These are phyloP conservation scores for Scaptomyza caliginosa DNA, from an alignment of 2,888 invertebrate genomes.

Conservation along the genomic window DNA sequence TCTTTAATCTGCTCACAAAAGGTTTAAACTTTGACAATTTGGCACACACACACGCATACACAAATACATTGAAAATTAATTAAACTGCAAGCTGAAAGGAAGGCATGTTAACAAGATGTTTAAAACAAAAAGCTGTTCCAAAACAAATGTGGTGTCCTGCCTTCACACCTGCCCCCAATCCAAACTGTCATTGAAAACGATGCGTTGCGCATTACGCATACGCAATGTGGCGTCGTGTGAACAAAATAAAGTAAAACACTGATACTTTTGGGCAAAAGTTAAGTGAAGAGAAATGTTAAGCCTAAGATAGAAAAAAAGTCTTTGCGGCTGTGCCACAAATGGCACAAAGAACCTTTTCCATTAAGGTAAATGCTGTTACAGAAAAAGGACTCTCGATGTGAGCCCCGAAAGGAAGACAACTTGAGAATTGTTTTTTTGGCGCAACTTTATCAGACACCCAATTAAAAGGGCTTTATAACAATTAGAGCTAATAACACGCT, in stretches of 20 bases:
- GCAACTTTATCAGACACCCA: conserved; percentile 76
- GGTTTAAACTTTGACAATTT: conserved; percentile 3
- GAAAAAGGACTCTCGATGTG: not conserved
- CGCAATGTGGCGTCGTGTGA: conserved; percentile 64
- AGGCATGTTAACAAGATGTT: conserved; percentile 69
- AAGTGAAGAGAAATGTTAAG: conserved; percentile 40
- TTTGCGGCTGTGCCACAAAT: conserved; percentile 21
- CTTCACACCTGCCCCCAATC: not conserved
- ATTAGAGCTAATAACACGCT: conserved; percentile 77
- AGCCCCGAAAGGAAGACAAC: conserved; percentile 12
- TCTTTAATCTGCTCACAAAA: not conserved
- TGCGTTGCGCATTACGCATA: conserved; percentile 59
- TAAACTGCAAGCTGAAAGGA: conserved; percentile 61
- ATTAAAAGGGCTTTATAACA: conserved; percentile 78
- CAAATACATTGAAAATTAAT: conserved; percentile 72
- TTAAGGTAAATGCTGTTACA: conserved; percentile 62
- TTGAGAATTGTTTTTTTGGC: conserved; percentile 56
- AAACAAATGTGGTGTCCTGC: conserved; percentile 42
- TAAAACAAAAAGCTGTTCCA: conserved; percentile 49
- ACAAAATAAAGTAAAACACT: conserved; percentile 24
- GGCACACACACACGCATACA: not conserved
- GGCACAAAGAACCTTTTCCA: conserved; percentile 60
- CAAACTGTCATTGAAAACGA: conserved; percentile 9
- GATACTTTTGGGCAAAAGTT: conserved; percentile 61
- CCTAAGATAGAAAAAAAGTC: conserved; percentile 28